phyloP scores from a whole-genome alignment of 2,797 vertebrate genomes.

The Florisuga fusca region DNA sequence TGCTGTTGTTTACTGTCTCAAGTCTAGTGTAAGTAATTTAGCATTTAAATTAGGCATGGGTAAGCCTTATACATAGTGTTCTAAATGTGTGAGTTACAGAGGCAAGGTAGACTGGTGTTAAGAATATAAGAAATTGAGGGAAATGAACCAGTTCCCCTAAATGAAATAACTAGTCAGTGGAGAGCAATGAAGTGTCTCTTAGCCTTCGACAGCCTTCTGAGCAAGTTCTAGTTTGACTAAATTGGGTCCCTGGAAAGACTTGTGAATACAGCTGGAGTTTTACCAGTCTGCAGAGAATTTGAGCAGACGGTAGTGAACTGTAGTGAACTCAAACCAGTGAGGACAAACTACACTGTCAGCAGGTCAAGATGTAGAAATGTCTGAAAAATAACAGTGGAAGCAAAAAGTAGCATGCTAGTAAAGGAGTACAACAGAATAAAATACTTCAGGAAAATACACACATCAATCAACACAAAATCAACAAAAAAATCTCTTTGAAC shows the following conservation, averaged over 20 bases:
- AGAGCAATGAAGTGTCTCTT: neutral
- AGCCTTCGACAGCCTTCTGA: neutral
- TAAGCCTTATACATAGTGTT: neutral
- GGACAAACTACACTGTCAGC: neutral
- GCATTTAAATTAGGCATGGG: neutral
- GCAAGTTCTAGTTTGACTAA: neutral
- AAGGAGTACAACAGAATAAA: neutral
- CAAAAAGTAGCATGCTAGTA: neutral
- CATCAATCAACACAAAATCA: neutral
- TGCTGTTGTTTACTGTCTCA: neutral
- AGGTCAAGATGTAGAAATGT: neutral
- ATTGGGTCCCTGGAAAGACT: neutral
- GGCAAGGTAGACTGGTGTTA: neutral
- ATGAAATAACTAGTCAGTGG: conserved; percentile 3
- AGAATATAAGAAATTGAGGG: neutral
- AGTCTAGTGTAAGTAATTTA: conserved; percentile 23
- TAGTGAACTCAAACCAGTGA: neutral
- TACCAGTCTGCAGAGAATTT: neutral
- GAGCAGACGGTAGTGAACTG: neutral
- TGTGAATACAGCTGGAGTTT: neutral
- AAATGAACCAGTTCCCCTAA: neutral
- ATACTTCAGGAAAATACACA: neutral
- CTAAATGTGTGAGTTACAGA: neutral
- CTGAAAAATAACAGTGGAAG: neutral
- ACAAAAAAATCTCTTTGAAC: neutral